These are phyloP conservation scores for Psix sp. DNA, from an alignment of 1,140 invertebrate genomes.

Conservation along the genomic window DNA sequence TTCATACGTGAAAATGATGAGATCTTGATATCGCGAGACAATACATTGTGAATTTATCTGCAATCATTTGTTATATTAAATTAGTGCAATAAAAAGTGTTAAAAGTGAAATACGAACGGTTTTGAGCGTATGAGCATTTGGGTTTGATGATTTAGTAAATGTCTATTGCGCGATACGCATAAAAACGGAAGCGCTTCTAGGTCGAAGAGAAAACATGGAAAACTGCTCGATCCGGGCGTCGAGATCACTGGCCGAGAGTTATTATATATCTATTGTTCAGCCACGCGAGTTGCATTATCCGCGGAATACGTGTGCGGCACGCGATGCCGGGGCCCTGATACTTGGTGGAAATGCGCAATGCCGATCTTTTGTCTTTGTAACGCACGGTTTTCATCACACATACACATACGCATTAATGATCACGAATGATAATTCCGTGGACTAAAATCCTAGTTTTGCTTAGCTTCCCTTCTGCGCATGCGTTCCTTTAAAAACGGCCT, in stretches of 20 bases:
- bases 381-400: slow-evolving; percentile 36
- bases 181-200: slow-evolving; percentile 62
- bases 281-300: slow-evolving; percentile 49
- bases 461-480: no score
- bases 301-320: slow-evolving; percentile 43
- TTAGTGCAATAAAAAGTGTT: no score
- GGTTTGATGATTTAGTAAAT: slow-evolving; percentile 39
- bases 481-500: no score
- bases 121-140: slow-evolving; percentile 21
- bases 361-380: slow-evolving; percentile 44
- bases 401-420: no score
- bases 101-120: not conserved
- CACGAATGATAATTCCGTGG: no score
- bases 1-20: no score
- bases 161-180: slow-evolving; percentile 39
- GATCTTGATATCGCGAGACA: no score
- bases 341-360: slow-evolving; percentile 39
- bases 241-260: slow-evolving; percentile 60
- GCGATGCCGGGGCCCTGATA: slow-evolving; percentile 54
- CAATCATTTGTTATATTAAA: no score
- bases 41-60: no score
- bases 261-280: slow-evolving; percentile 61
- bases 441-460: no score
- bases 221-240: slow-evolving; percentile 57
- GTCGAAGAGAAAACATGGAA: slow-evolving; percentile 62